A percentile compares a stretch with the other conserved stretches of the same genome.
Conservation (phyloP, 1,140 invertebrate genomes). For the Myzus persicae region DNA sequence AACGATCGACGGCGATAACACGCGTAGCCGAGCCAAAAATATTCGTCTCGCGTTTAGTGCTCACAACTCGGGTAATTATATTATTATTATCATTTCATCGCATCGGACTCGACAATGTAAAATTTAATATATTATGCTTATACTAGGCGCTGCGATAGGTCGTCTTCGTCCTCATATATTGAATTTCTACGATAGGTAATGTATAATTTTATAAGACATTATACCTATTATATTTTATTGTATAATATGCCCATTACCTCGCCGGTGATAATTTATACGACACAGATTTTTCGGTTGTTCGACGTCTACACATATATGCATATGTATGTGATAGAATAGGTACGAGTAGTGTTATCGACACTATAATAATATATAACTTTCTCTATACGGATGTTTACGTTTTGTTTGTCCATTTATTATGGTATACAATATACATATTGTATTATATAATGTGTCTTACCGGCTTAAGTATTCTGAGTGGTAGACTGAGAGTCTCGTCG, state of each 20-base stretch:
- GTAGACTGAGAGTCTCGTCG: neutral
- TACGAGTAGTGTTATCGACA: neutral
- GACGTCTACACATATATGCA: neutral
- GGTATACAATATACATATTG: neutral
- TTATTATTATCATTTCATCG: neutral
- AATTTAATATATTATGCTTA: neutral
- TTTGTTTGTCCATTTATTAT: neutral
- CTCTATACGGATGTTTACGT: slow-evolving; percentile 11
- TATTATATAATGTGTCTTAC: neutral
- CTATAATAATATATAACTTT: neutral
- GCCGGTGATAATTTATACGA: slow-evolving; percentile 24
- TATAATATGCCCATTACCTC: neutral
- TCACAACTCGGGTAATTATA: neutral
- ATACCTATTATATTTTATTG: neutral
- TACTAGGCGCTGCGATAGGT: neutral
- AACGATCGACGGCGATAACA: neutral
- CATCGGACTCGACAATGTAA: neutral
- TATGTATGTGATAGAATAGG: neutral
- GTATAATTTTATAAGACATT: neutral
- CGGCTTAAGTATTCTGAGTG: neutral
- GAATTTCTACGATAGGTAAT: neutral
- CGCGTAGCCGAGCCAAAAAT: neutral
- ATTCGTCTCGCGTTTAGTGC: neutral
- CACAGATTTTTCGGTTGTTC: neutral
- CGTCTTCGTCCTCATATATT: neutral